Evolutionary conservation across 2,888 invertebrate genomes (phyloP).

Genomic region (Cantharis rustica): DNA sequence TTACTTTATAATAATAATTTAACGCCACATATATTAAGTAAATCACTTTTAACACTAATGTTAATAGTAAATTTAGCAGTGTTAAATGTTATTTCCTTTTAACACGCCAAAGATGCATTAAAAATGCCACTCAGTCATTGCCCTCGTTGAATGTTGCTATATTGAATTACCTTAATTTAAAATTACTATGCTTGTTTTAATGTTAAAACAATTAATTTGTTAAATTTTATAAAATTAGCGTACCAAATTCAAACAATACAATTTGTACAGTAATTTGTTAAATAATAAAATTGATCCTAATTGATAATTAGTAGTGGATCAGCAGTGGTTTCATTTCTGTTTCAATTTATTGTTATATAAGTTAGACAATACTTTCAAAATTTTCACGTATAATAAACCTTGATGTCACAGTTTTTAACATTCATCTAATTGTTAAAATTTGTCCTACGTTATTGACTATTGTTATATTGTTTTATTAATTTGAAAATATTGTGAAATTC

Average conservation of each 20-base stretch:
- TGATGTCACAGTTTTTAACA: background rate
- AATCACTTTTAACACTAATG: too few species aligned
- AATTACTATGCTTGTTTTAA: background rate
- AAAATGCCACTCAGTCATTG: too few species aligned
- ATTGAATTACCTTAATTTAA: background rate
- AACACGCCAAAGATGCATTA: too few species aligned
- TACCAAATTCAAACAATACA: background rate
- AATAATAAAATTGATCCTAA: background rate
- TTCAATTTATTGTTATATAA: background rate
- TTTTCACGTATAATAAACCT: background rate
- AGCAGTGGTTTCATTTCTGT: background rate
- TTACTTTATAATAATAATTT: too few species aligned
- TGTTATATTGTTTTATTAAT: background rate
- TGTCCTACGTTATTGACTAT: background rate
- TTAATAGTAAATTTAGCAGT: too few species aligned
- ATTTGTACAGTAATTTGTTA: background rate
- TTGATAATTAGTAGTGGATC: background rate
- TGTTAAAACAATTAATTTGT: background rate
- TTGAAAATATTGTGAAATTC: background rate
- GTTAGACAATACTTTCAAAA: background rate
- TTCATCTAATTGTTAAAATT: background rate
- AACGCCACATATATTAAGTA: too few species aligned
- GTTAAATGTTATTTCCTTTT: too few species aligned
- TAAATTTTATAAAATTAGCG: background rate
- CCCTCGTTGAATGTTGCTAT: background rate